phyloP scores from a whole-genome alignment of 2,113 vertebrate genomes.

The Pedetes capensis region DNA sequence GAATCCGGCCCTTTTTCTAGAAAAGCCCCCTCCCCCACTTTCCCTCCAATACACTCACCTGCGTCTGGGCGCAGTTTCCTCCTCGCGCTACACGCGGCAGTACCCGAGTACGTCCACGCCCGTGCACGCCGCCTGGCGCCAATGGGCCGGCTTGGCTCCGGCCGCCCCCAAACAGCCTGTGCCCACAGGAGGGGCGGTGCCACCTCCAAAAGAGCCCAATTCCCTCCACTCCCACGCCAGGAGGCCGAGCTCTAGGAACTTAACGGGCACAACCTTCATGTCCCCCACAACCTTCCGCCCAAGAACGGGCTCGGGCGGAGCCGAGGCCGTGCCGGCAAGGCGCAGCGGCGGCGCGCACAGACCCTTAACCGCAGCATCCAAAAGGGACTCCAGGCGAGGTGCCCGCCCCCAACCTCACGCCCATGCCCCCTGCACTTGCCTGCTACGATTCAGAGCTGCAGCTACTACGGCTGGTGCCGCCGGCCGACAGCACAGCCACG shows the following conservation, averaged over 20 bases:
- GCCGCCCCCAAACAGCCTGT: not conserved
- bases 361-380: not conserved
- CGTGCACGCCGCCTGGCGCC: constrained; percentile 29
- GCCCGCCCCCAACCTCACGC: not conserved
- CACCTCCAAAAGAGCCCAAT: not conserved
- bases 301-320: not conserved
- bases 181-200: constrained; percentile 40
- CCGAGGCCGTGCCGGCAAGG: not conserved
- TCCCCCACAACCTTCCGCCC: not conserved
- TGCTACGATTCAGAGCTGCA: constrained; percentile 57
- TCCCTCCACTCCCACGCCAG: constrained; percentile 14
- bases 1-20: not conserved
- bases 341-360: not conserved
- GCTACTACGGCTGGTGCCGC: constrained; percentile 51
- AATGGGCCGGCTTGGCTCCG: not conserved
- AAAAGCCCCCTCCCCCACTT: constrained; percentile 34
- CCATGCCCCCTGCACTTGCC: constrained; percentile 70
- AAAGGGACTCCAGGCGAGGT: not conserved
- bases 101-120: constrained; percentile 51
- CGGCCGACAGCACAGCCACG: constrained; percentile 49
- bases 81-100: constrained; percentile 33
- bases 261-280: not conserved
- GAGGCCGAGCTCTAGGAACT: constrained; percentile 61
- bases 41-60: constrained; percentile 70
- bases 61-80: constrained; percentile 50